These are phyloP conservation scores for Myotis yumanensis DNA, from an alignment of 2,113 vertebrate genomes.

Conservation along the genomic window DNA sequence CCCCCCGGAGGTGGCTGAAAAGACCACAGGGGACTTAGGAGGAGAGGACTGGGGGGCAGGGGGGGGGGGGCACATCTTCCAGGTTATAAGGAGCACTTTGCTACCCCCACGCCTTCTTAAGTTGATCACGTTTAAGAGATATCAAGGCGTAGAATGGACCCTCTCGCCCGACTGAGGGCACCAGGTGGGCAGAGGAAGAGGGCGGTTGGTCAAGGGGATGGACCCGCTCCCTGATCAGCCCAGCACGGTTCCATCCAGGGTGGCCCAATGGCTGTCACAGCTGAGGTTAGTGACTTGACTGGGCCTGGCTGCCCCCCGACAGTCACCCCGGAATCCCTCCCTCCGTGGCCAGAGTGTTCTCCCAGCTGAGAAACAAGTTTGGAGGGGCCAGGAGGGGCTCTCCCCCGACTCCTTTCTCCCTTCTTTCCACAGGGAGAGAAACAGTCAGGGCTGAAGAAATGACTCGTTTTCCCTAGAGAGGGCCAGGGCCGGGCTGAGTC, in stretches of 20 bases:
- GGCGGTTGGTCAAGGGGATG: neutral
- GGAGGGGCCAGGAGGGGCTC: neutral
- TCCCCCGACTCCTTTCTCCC: neutral
- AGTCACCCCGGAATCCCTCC: neutral
- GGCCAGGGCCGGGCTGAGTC: constrained; percentile 1
- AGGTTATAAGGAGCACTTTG: neutral
- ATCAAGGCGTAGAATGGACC: too few relatives aligned
- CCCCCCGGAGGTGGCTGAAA: neutral
- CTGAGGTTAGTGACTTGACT: neutral
- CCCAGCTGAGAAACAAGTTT: neutral
- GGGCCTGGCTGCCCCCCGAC: neutral
- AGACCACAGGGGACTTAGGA: neutral
- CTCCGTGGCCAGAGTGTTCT: rapidly evolving
- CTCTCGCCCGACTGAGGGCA: neutral
- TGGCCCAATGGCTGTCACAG: too few relatives aligned
- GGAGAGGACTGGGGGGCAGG: neutral
- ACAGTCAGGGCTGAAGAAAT: neutral
- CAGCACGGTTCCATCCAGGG: neutral
- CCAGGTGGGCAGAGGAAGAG: neutral
- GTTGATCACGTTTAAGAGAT: neutral
- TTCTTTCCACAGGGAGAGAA: neutral
- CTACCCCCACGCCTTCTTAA: neutral
- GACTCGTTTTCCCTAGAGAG: constrained; percentile 55
- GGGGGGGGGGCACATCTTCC: neutral
- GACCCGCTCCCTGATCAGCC: neutral